Evolutionary conservation across 2,888 invertebrate genomes (phyloP), one percentile per base, ranked within the genome.

Genomic region (Caenorhabditis japonica): DNA sequence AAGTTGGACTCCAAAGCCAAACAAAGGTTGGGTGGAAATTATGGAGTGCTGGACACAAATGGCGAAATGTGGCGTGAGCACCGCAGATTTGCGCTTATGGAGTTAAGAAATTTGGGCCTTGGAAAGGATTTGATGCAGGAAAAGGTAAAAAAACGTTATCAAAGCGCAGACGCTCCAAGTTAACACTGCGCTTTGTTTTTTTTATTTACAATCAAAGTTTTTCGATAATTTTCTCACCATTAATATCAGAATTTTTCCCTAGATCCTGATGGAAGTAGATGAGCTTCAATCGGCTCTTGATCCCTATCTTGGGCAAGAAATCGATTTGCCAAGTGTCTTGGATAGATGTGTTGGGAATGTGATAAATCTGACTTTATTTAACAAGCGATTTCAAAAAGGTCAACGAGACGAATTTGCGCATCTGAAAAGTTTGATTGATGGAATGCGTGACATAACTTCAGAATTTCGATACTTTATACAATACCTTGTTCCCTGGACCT

Each of bases 291-390:
- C 36, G 10, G 41, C 36, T 15, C 19, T 66, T 1, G 46, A 61
- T 8, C 19, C 30, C 7, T 53, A 41, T 10, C 23, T 34, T 12
- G 62, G 61, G 4, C 15, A 41, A 3, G 46, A 55, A 4, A 56
- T 72, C 8, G 25, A 59, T 10, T 23, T 69, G 1, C 49, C 44
- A 2, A 27, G 21, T 7, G 15, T 61, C 12, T 17, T 75, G 10
- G 69, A 72, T 30, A 44, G 33, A 47, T 49, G 51, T 47, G 61
- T 75, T 13, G 75, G 58, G 3, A 66, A 64, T 53, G 51, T 75
- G 13, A 68, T 75, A 39, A 75, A 75, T 30, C 39, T 61, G 52
- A 61, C 61, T 10, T 52, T 61, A n/a, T 61, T 61, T 38, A 49
- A 49, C 15, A 49, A 60, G 30, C 17, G 60, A 15, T 60, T 60